Percentiles rank a stretch among this genome's conserved stretches.
Evolutionary conservation across 2,113 vertebrate genomes (phyloP).

Genomic region (Halcyon senegalensis): DNA sequence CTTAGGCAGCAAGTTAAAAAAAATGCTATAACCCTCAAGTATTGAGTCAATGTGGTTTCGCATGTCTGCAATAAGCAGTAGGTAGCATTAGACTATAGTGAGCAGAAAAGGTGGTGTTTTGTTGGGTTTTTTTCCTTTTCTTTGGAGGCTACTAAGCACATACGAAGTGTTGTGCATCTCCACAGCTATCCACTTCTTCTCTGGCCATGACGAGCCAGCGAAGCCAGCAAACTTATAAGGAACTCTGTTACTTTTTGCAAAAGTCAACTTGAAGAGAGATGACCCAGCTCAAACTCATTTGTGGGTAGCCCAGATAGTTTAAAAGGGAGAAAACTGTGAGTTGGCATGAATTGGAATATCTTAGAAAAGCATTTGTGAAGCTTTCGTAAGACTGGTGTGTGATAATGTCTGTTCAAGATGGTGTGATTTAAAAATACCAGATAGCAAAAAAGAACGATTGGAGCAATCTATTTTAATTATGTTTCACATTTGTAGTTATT

Average conservation of each 20-base stretch:
- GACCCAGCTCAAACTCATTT: background rate
- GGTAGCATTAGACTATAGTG: background rate
- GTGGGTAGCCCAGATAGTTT: background rate
- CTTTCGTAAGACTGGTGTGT: background rate
- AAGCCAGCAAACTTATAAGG: background rate
- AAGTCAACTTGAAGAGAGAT: background rate
- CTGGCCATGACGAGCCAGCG: background rate
- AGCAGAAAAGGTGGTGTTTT: background rate
- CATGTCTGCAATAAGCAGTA: background rate
- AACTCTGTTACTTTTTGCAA: background rate
- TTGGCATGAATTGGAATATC: background rate
- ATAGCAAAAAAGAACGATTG: background rate
- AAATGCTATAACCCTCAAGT: background rate
- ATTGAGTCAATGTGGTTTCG: background rate
- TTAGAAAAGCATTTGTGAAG: background rate
- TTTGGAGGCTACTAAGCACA: background rate
- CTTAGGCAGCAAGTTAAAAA: background rate
- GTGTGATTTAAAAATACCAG: slow-evolving; percentile 36
- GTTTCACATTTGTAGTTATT: slow-evolving; percentile 37
- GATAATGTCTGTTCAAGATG: background rate
- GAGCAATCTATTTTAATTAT: slow-evolving; percentile 38
- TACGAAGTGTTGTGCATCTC: background rate
- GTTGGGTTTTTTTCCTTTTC: background rate
- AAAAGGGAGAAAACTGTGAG: background rate
- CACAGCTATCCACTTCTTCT: background rate